Evolutionary conservation across 2,888 invertebrate genomes (phyloP).

Genomic region (Drosophila parthenogenetica): DNA sequence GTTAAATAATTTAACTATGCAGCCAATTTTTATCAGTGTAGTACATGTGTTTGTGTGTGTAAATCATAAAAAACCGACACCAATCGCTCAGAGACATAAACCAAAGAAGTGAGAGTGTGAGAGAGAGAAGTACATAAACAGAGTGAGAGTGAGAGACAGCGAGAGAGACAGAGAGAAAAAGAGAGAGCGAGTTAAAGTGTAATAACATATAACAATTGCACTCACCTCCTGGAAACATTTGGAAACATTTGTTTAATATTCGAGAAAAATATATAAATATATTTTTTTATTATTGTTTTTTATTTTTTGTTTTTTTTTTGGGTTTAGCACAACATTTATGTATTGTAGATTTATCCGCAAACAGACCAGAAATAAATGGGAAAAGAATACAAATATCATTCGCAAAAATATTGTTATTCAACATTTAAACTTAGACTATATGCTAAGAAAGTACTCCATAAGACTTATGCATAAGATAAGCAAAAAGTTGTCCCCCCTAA

Average conservation of each 20-base stretch:
- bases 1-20: too few relatives aligned
- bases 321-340: constrained; percentile 75
- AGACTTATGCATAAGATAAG: constrained; percentile 23
- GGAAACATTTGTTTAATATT: constrained; percentile 57
- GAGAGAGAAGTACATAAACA: constrained; percentile 33
- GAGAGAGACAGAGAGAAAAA: constrained; percentile 29
- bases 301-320: constrained; percentile 28
- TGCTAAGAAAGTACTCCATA: constrained; percentile 23
- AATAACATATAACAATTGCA: constrained; percentile 62
- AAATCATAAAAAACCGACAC: constrained; percentile 65
- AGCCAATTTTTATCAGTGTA: constrained; percentile 11
- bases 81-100: constrained; percentile 40
- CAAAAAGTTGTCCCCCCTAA: background rate
- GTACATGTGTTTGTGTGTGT: constrained; percentile 15
- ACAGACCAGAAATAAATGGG: constrained; percentile 67
- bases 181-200: constrained; percentile 53
- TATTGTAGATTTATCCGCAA: constrained; percentile 71
- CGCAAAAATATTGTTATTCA: constrained; percentile 56
- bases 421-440: constrained; percentile 43
- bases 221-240: constrained; percentile 82
- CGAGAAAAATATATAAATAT: constrained; percentile 38
- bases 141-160: constrained; percentile 17
- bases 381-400: constrained; percentile 76
- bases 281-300: constrained; percentile 38
- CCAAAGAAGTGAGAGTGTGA: constrained; percentile 24